Conservation (phyloP, 2,888 invertebrate genomes). For the Cistogaster globosa region DNA sequence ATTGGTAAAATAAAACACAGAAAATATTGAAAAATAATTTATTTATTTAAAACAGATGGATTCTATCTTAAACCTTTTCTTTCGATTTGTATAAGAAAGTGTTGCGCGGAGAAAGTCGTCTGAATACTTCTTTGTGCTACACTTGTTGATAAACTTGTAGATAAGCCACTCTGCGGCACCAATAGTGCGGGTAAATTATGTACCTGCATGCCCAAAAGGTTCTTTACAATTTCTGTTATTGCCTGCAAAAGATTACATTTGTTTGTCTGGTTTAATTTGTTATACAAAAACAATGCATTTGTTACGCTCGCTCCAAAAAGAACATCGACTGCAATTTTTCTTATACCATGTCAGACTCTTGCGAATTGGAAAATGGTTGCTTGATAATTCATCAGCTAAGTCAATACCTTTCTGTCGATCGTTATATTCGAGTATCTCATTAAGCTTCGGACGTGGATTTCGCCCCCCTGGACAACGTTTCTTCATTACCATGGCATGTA, state of each 20-base stretch:
- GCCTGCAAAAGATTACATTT: neutral
- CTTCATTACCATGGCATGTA: constrained; percentile 3
- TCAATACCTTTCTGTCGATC: constrained; percentile 24
- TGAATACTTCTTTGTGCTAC: neutral
- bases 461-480: constrained; percentile 1
- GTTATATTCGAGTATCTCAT: constrained; percentile 28
- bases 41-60: too few species aligned
- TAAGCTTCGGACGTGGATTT: constrained; percentile 1
- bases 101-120: neutral
- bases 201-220: neutral
- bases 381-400: constrained; percentile 18
- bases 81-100: neutral
- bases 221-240: too few species aligned
- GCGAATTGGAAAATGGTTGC: constrained; percentile 15
- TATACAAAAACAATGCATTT: constrained; percentile 33
- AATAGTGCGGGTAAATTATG: neutral
- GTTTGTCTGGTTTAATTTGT: constrained; percentile 2
- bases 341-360: constrained; percentile 38
- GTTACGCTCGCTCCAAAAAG: constrained; percentile 23
- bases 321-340: constrained; percentile 29
- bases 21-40: too few species aligned
- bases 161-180: constrained; percentile 1
- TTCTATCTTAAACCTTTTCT: neutral
- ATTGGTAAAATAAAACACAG: too few species aligned
- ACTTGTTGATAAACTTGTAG: neutral